Evolutionary conservation across 1,140 invertebrate genomes (phyloP).

Genomic region (Drosophila lini): DNA sequence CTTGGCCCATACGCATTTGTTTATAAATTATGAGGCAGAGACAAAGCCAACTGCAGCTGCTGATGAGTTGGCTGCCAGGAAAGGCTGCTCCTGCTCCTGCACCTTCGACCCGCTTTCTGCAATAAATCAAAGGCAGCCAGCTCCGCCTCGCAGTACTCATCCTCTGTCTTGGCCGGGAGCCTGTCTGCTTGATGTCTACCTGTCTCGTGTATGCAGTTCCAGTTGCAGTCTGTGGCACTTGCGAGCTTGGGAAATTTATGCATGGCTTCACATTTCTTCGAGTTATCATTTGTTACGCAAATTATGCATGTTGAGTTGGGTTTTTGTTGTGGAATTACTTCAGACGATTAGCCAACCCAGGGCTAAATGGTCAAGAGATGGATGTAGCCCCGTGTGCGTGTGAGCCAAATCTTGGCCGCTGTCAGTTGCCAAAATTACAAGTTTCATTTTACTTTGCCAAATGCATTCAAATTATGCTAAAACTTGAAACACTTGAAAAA

Average conservation of each 20-base stretch:
- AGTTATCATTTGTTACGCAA: slow-evolving; percentile 82
- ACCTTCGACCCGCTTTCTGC: slow-evolving; percentile 37
- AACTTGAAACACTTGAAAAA: slow-evolving; percentile 3
- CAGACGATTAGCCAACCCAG: slow-evolving; percentile 67
- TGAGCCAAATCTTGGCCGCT: slow-evolving; percentile 26
- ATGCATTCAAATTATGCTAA: slow-evolving; percentile 38
- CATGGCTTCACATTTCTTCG: slow-evolving; percentile 81
- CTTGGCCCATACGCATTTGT: slow-evolving; percentile 45
- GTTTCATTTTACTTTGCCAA: slow-evolving; percentile 21
- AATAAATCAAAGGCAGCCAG: slow-evolving; percentile 72
- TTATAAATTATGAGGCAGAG: slow-evolving; percentile 75
- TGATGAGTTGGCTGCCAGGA: slow-evolving; percentile 63
- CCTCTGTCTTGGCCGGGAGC: slow-evolving; percentile 38
- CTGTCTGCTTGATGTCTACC: slow-evolving; percentile 54
- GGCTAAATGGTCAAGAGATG: slow-evolving; percentile 59
- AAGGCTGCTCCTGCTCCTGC: slow-evolving; percentile 31
- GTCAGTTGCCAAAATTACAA: slow-evolving; percentile 55
- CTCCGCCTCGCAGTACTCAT: slow-evolving; percentile 61
- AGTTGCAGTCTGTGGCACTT: slow-evolving; percentile 57
- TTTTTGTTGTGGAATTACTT: slow-evolving; percentile 72
- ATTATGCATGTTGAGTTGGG: slow-evolving; percentile 80
- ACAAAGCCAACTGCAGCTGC: slow-evolving; percentile 74
- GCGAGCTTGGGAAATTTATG: slow-evolving; percentile 70
- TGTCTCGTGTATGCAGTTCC: slow-evolving; percentile 44
- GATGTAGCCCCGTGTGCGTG: slow-evolving; percentile 1